These are phyloP conservation scores for Eurytoma adleriae DNA, from an alignment of 2,888 invertebrate species.

Conservation along the genomic window DNA sequence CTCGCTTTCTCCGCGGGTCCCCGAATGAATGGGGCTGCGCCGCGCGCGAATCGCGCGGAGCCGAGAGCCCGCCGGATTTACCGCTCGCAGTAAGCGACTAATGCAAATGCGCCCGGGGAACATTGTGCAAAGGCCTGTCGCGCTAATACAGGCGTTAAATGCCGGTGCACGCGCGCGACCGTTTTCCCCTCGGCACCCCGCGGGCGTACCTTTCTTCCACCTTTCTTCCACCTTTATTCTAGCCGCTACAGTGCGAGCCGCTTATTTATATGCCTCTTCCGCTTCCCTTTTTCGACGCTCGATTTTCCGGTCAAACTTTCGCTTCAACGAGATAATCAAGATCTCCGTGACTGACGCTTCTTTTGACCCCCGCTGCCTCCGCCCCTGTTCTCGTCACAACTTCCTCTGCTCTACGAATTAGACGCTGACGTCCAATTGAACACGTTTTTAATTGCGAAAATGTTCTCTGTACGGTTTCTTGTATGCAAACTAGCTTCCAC, in stretches of 20 bases:
- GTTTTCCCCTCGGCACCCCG: neutral
- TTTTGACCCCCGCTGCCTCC: neutral
- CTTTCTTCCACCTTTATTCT: neutral
- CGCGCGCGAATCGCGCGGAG: conserved; percentile 3
- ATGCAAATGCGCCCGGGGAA: neutral
- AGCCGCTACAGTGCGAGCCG: neutral
- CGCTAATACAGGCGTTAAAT: neutral
- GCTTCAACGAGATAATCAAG: conserved; percentile 16
- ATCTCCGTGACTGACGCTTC: conserved; percentile 32
- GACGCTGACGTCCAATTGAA: too few species aligned
- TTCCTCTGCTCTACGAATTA: too few species aligned
- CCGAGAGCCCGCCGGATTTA: neutral
- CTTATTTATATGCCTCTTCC: conserved; percentile 14
- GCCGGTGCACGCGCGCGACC: neutral
- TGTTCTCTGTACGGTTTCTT: too few species aligned
- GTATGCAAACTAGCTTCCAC: too few species aligned
- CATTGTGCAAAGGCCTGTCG: neutral
- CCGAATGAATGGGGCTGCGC: conserved; percentile 32
- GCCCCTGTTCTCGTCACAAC: conserved; percentile 27
- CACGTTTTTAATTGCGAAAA: too few species aligned
- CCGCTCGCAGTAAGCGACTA: neutral
- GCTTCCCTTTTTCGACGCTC: neutral
- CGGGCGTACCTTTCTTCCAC: neutral
- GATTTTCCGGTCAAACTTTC: conserved; percentile 23
- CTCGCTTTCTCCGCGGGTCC: conserved; percentile 1